Evolutionary conservation across 2,888 invertebrate genomes (phyloP), one percentile per base, ranked within the genome.

Genomic region (Brenthis hecate): DNA sequence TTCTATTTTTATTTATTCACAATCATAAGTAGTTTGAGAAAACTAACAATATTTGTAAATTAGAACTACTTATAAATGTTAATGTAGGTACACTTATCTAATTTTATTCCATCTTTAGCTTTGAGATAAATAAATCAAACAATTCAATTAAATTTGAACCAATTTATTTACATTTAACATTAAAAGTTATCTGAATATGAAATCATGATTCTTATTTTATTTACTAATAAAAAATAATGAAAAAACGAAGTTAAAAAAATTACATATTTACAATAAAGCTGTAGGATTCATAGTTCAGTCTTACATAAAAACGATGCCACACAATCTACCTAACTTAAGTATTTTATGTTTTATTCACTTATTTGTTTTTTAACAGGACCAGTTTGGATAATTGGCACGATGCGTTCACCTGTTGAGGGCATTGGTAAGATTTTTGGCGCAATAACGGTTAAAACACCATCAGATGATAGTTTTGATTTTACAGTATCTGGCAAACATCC

Each of bases 401-500:
- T 88, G 14, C 94, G 91, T 77, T 94, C 95, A 4, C 92, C 93
- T 11, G 79, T 79, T 0, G 89, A 87, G 0, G 92, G 91, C 71
- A 91, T 65, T 0, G 89, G 78, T 0, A 91, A 74, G 19, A 88
- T 85, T 71, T 83, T 91, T 0, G 96, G 96, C n/a, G 95, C 96
- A n/a, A 94, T 95, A 0, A 96, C 93, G 0, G 95, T 95, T 14
- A 96, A 83, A 0, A 97, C 93, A 0, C 97, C 97, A 80, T 97
- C 97, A 0, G 96, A 95, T 5, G 96, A 96, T 23, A 97, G 85
- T 56, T 94, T 95, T 0, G 97, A 96, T 63, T 94, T 92, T 0
- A 97, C 95, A 32, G 95, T 94, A 64, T 95, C 95, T 0, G 96
- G 92, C 75, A 97, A 94, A 72, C 96, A 96, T 3, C 95, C 96